phyloP scores from a whole-genome alignment of 2,888 invertebrate species.

The Stenodera caucasica region DNA sequence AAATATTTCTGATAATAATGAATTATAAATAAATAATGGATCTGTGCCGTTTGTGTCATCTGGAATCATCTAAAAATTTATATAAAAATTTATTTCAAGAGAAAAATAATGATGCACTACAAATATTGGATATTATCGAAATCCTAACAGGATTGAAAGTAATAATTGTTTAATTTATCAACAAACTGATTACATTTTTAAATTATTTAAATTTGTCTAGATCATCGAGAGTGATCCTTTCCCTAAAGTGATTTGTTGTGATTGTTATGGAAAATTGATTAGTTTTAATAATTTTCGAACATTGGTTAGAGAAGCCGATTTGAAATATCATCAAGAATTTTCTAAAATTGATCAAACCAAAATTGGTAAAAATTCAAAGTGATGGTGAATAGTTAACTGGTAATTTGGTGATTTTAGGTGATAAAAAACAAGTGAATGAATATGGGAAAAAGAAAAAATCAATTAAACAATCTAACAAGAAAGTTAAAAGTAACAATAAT shows the following conservation, averaged over 20 bases:
- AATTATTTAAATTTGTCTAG: not conserved
- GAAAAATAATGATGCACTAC: not conserved
- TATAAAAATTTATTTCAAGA: not conserved
- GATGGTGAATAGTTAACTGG: not conserved
- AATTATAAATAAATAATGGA: too few species aligned
- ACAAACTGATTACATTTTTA: too few species aligned
- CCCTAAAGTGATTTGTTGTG: not conserved
- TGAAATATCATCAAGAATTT: not conserved
- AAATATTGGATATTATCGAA: not conserved
- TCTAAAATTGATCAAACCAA: not conserved
- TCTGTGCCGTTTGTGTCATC: not conserved
- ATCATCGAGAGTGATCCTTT: not conserved
- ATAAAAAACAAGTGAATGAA: not conserved
- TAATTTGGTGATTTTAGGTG: not conserved
- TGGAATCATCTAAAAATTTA: not conserved
- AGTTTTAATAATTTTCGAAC: not conserved
- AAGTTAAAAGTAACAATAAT: too few species aligned
- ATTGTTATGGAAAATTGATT: not conserved
- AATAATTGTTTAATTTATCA: too few species aligned
- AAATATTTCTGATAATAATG: too few species aligned
- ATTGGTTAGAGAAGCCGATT: not conserved
- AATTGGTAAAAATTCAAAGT: not conserved
- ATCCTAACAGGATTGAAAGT: not conserved
- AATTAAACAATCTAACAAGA: too few species aligned
- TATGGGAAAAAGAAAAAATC: not conserved